A percentile compares a stretch with the other conserved stretches of the same genome.
Conservation (phyloP, 53 echinoderm and acorn worm genomes). For the Zoroaster sp. region DNA sequence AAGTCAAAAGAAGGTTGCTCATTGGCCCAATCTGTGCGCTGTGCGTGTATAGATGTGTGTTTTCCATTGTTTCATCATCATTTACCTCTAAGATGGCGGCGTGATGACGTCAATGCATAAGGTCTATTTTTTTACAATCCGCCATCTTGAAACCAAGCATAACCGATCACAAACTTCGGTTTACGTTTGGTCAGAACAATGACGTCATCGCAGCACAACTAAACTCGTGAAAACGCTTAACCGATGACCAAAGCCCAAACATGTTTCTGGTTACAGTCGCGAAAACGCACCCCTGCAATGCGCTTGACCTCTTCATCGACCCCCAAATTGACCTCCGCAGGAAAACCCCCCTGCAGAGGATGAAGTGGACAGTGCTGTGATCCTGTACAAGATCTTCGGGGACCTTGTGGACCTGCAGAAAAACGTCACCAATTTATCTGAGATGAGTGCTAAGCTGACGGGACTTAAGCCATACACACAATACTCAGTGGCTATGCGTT, state of each 20-base stretch:
- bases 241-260: neutral
- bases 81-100: no score
- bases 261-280: neutral
- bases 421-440: neutral
- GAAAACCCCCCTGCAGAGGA: neutral
- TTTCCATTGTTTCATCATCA: no score
- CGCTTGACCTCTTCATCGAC: no score
- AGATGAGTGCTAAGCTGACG: slow-evolving; percentile 12
- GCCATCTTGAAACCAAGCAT: no score
- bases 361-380: slow-evolving; percentile 9
- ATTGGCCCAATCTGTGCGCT: no score
- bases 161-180: no score
- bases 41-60: no score
- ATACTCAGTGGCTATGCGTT: slow-evolving; percentile 63
- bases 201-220: neutral
- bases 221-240: neutral
- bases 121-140: no score
- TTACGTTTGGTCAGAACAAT: no score
- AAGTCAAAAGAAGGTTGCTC: no score
- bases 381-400: neutral
- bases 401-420: neutral
- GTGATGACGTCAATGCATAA: no score
- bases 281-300: neutral
- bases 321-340: neutral
- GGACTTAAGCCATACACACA: slow-evolving; percentile 40